phyloP scores from a whole-genome alignment of 2,888 invertebrate species.

The Linyphia triangularis region DNA sequence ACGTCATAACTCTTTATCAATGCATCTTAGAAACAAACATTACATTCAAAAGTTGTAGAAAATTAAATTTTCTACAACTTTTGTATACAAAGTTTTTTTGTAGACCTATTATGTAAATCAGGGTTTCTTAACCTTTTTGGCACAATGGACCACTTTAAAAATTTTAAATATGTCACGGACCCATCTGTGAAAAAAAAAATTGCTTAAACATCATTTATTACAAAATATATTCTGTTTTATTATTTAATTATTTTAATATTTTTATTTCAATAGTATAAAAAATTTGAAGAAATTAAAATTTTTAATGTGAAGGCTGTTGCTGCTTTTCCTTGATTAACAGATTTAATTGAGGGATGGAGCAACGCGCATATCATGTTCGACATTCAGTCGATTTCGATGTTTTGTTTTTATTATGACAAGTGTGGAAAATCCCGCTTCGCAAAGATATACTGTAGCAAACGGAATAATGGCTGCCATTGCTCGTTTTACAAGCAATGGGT shows the following conservation, averaged over 20 bases:
- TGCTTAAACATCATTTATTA: not conserved
- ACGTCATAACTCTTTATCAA: no score
- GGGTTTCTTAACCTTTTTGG: no score
- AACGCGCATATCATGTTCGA: constrained; percentile 53
- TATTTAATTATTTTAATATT: no score
- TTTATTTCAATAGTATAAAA: no score
- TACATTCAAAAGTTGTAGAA: no score
- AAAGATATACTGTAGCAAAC: constrained; percentile 66
- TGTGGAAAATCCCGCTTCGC: constrained; percentile 62
- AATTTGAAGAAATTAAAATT: constrained; percentile 45
- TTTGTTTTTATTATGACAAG: constrained; percentile 64
- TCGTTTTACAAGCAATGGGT: constrained; percentile 65
- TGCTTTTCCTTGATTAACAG: constrained; percentile 54
- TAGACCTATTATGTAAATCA: no score
- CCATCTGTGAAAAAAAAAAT: constrained; percentile 34
- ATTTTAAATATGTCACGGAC: constrained; percentile 58
- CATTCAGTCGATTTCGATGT: constrained; percentile 64
- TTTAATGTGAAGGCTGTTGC: constrained; percentile 47
- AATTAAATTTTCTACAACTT: no score
- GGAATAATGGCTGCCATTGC: constrained; percentile 65
- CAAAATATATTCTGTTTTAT: no score
- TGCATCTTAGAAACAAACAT: no score
- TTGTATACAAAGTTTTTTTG: no score
- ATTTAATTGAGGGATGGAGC: constrained; percentile 51
- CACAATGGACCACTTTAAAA: constrained; percentile 63